Conservation (phyloP, 2,113 vertebrate genomes). For the Oxyura jamaicensis region DNA sequence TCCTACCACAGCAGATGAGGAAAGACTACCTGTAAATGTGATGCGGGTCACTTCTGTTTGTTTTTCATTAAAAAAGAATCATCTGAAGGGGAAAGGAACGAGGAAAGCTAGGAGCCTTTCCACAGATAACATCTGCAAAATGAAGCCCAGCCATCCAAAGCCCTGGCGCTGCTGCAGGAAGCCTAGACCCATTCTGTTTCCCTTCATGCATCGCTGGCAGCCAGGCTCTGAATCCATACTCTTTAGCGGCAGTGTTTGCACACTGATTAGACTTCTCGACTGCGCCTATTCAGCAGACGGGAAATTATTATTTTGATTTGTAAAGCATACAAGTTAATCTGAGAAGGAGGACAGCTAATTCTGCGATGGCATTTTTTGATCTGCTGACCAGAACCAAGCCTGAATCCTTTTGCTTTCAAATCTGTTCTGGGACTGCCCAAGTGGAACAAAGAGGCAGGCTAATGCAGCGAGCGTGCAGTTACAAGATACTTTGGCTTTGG, state of each 20-base stretch:
- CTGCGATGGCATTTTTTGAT: constrained; percentile 15
- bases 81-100: not conserved
- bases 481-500: not conserved
- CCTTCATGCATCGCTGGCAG: constrained; percentile 29
- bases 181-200: not conserved
- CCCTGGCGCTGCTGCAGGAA: not conserved
- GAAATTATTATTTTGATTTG: constrained; percentile 43
- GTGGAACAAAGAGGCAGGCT: rapidly evolving
- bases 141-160: constrained; percentile 4
- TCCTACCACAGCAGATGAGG: not conserved
- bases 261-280: constrained; percentile 44
- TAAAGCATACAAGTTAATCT: constrained; percentile 32
- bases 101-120: not conserved
- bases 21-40: not conserved
- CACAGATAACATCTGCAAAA: not conserved
- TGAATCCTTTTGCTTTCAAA: not conserved
- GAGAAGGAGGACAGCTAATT: constrained; percentile 16
- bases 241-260: not conserved
- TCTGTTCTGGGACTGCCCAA: not conserved
- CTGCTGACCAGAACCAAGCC: not conserved
- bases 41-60: not conserved
- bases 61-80: not conserved
- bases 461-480: rapidly evolving
- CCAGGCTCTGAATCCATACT: not conserved
- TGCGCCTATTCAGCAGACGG: constrained; percentile 32